Base-by-base conservation (phyloP, 1,140 invertebrate species). In the Calosoma granatense region DNA sequence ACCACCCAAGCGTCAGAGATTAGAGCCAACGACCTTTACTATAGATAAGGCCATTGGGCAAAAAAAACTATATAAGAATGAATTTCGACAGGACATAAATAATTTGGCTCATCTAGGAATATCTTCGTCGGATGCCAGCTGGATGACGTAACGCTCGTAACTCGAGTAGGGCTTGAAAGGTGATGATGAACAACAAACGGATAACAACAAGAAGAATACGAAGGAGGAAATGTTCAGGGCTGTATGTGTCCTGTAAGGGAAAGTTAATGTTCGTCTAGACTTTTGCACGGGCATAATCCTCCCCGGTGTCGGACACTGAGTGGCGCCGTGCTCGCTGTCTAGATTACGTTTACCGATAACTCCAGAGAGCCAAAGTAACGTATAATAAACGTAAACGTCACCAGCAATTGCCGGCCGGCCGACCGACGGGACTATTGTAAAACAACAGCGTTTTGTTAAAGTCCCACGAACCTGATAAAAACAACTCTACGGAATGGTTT, bases 201-300 rank as follows among this genome's bases (percentile, higher is more conserved):
- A n/a, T n/a, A n/a, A n/a, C n/a, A n/a, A n/a, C n/a, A n/a, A n/a
- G n/a, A n/a, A n/a, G n/a, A n/a, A n/a, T n/a, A n/a, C n/a, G n/a
- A n/a, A n/a, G n/a, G n/a, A n/a, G n/a, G n/a, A n/a, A n/a, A n/a
- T n/a, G n/a, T n/a, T n/a, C n/a, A n/a, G n/a, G n/a, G n/a, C n/a
- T n/a, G n/a, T n/a, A n/a, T n/a, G n/a, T n/a, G n/a, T n/a, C n/a
- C 6, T n/a, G 26, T 6, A 36, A 36, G n/a, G 26, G n/a, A 47
- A 47, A 47, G 17, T 47, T 47, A 47, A 47, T 47, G 41, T 17
- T 17, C 41, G 41, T 47, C 41, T 47, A 47, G 41, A 47, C 41
- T 47, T 47, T 47, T 47, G 41, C 41, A 47, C 15, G 9, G 17
- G 17, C n/a, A 36, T 47, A 47, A 47, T 47, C 41, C 41, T 6